Evolutionary conservation across 1,140 invertebrate genomes (phyloP).

Genomic region (Bombus soroeensis): DNA sequence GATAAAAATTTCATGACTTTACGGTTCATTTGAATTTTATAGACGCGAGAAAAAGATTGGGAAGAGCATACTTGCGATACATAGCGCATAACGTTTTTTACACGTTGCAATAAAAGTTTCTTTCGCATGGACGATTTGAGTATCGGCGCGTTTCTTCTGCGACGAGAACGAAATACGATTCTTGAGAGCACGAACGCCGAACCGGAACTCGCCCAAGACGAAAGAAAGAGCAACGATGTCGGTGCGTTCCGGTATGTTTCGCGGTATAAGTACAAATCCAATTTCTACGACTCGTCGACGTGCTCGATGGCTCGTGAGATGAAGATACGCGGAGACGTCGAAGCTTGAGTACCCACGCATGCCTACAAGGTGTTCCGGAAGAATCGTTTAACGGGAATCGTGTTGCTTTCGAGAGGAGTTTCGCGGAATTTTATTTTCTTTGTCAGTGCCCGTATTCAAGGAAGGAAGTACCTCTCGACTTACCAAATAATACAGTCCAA

Average conservation of each 20-base stretch:
- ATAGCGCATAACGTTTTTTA: not conserved
- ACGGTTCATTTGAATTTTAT: not conserved
- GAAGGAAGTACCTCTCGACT: not conserved
- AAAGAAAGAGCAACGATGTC: slow-evolving; percentile 3
- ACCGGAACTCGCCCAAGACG: slow-evolving; percentile 18
- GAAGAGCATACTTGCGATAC: not conserved
- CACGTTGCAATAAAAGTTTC: not conserved
- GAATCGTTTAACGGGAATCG: not conserved
- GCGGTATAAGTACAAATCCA: slow-evolving; percentile 43
- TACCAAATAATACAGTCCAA: not conserved
- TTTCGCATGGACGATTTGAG: not conserved
- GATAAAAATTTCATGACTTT: not conserved
- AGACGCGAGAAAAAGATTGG: not conserved
- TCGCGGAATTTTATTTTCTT: not conserved
- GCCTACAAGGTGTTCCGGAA: slow-evolving; percentile 30
- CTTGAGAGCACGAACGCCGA: not conserved
- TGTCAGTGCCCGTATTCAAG: not conserved
- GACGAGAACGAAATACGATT: not conserved
- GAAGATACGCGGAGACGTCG: slow-evolving; percentile 26
- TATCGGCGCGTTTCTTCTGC: not conserved
- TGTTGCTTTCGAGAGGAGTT: not conserved
- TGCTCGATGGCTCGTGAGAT: slow-evolving; percentile 49
- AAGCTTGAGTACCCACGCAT: slow-evolving; percentile 9
- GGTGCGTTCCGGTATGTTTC: not conserved
- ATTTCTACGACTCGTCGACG: slow-evolving; percentile 52